These are phyloP conservation scores for Drosophila eugracilis DNA, from an alignment of 1,140 invertebrate species.

Conservation along the genomic window DNA sequence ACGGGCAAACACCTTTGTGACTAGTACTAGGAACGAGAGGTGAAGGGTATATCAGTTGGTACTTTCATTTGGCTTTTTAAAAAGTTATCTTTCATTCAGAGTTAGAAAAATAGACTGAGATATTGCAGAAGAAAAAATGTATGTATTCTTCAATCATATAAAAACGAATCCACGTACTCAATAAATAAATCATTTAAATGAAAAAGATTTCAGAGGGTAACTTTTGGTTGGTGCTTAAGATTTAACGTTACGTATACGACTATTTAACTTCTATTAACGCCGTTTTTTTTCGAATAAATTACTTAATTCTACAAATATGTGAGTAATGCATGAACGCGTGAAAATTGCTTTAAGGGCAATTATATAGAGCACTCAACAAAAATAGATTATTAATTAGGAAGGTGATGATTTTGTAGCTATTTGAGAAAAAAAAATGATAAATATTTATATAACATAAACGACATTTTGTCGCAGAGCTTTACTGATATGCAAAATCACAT, in stretches of 20 bases:
- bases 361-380: constrained; percentile 20
- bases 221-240: background rate
- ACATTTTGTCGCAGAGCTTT: background rate
- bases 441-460: background rate
- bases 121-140: too few species aligned
- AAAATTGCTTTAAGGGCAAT: constrained; percentile 12
- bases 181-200: too few species aligned
- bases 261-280: constrained; percentile 24
- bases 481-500: background rate
- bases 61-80: background rate
- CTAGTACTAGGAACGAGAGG: background rate
- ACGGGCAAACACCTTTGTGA: constrained; percentile 15
- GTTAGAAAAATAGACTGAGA: too few species aligned
- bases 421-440: background rate
- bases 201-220: background rate
- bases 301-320: constrained; percentile 28
- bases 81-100: background rate
- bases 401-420: background rate
- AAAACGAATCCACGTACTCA: too few species aligned
- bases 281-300: constrained; percentile 29
- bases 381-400: constrained; percentile 7
- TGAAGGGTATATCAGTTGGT: background rate
- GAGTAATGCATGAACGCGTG: constrained; percentile 27
- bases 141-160: too few species aligned
- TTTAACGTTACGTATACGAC: background rate